phyloP scores from a whole-genome alignment of 1,140 invertebrate species.

The Diploscapter pachys region DNA sequence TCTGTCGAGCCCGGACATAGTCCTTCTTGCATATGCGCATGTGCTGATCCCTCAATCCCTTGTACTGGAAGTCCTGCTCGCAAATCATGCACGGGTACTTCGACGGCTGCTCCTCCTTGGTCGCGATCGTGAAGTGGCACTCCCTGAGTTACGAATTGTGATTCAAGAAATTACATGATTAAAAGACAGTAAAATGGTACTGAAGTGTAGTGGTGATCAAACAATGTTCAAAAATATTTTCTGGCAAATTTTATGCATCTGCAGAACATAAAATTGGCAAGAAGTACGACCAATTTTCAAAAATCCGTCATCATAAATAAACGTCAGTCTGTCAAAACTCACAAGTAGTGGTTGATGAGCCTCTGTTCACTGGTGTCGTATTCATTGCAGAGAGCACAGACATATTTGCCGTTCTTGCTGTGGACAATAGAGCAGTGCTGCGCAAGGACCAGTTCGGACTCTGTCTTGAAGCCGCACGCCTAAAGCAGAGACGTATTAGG shows the following conservation, averaged over 20 bases:
- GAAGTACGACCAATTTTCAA: neutral
- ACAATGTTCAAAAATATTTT: neutral
- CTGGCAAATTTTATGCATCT: neutral
- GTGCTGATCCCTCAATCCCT: slow-evolving; percentile 41
- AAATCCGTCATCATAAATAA: slow-evolving; percentile 29
- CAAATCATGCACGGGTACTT: slow-evolving; percentile 52
- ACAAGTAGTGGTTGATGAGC: slow-evolving; percentile 53
- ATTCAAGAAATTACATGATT: slow-evolving; percentile 6
- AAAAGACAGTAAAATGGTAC: neutral
- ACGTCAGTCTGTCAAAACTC: slow-evolving; percentile 26
- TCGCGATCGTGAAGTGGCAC: slow-evolving; percentile 44
- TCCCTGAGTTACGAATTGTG: slow-evolving; percentile 37
- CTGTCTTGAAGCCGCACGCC: slow-evolving; percentile 52
- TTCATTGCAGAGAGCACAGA: slow-evolving; percentile 51
- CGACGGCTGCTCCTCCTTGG: slow-evolving; percentile 40
- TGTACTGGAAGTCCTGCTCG: slow-evolving; percentile 43
- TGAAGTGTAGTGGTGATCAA: neutral
- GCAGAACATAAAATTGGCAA: neutral
- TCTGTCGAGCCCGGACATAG: slow-evolving; percentile 21
- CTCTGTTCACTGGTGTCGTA: slow-evolving; percentile 55
- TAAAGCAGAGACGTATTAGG: neutral
- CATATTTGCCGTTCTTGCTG: slow-evolving; percentile 43
- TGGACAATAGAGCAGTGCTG: slow-evolving; percentile 49
- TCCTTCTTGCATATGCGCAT: slow-evolving; percentile 38
- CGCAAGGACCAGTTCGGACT: slow-evolving; percentile 36